Percentiles rank a stretch among this genome's conserved stretches.
These are phyloP conservation scores for Psittacus erithacus DNA, from an alignment of 2,113 vertebrate species.

Conservation along the genomic window DNA sequence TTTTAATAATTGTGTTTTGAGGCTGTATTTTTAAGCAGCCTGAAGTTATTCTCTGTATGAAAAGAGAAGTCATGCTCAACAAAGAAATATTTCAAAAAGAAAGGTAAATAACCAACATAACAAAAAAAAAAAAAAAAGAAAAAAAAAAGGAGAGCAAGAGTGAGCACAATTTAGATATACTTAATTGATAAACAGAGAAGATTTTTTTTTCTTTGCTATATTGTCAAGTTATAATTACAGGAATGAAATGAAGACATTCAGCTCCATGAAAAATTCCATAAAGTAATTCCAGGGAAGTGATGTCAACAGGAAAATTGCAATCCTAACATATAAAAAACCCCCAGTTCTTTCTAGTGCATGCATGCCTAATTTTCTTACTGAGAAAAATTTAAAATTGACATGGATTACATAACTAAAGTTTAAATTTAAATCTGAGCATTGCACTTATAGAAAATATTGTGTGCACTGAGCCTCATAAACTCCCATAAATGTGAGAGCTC, in stretches of 20 bases:
- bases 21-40: neutral
- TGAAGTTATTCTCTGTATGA: neutral
- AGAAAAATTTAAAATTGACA: neutral
- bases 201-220: neutral
- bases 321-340: neutral
- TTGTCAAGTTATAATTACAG: neutral
- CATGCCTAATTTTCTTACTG: neutral
- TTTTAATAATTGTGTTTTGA: constrained; percentile 11
- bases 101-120: neutral
- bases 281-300: neutral
- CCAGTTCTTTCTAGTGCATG: neutral
- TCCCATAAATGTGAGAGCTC: neutral
- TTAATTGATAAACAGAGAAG: neutral
- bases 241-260: neutral
- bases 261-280: neutral
- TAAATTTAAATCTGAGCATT: neutral
- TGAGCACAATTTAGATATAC: neutral
- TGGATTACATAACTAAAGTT: neutral
- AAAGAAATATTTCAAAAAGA: neutral
- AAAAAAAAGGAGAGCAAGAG: neutral
- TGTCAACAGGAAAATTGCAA: neutral
- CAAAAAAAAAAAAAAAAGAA: neutral
- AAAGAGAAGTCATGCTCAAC: neutral
- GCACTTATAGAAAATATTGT: neutral
- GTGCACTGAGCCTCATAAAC: neutral